Evolutionary conservation across 2,888 invertebrate species (phyloP).

Genomic region (Leptothorax acervorum): DNA sequence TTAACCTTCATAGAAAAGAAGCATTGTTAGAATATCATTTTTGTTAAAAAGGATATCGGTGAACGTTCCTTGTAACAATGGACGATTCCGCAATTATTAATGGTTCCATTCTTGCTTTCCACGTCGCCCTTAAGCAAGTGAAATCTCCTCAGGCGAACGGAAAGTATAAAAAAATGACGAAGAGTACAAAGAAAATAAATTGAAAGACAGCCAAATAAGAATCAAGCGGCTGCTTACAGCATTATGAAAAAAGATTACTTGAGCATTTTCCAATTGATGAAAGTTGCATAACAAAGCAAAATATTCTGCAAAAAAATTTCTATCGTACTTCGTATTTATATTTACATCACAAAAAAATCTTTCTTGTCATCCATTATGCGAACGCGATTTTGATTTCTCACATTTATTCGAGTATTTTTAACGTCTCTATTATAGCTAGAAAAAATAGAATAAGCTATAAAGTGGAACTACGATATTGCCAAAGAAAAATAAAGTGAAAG

Average conservation of each 20-base stretch:
- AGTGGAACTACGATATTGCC: not conserved
- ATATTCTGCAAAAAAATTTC: not conserved
- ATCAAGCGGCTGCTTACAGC: not conserved
- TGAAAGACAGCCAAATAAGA: conserved; percentile 9
- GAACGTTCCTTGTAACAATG: not conserved
- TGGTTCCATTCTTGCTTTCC: conserved; percentile 19
- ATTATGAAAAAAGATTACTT: not conserved
- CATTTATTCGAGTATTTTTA: not conserved
- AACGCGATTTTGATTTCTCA: not conserved
- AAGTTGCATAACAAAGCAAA: conserved; percentile 19
- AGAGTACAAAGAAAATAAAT: conserved; percentile 42
- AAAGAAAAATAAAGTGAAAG: conserved; percentile 25
- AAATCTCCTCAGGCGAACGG: conserved; percentile 9
- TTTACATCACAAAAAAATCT: not conserved
- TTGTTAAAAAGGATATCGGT: not conserved
- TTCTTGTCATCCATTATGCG: not conserved
- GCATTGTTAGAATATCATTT: not conserved
- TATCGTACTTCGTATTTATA: conserved; percentile 1
- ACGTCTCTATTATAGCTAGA: not conserved
- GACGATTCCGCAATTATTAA: conserved; percentile 31
- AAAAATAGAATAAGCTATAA: not conserved
- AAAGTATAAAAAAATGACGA: conserved; percentile 31
- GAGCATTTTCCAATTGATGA: conserved; percentile 14
- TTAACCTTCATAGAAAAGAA: not conserved
- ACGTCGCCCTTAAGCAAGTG: conserved; percentile 6